phyloP scores from a whole-genome alignment of 2,888 invertebrate species.

The Limenitis camilla region DNA sequence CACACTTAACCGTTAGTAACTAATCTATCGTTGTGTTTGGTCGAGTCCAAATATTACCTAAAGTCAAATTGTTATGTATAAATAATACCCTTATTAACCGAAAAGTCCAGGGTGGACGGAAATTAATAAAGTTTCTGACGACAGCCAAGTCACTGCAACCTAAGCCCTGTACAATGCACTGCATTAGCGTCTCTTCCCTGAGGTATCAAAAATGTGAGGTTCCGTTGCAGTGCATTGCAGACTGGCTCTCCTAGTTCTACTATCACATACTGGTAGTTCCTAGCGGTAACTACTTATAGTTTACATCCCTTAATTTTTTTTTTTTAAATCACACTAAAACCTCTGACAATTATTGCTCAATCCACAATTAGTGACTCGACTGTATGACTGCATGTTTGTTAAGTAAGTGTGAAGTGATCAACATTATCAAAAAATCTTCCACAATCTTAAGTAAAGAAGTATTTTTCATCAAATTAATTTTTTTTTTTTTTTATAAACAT shows the following conservation, averaged over 20 bases:
- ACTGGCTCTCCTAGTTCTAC: slow-evolving; percentile 1
- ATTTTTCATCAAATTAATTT: too few relatives aligned
- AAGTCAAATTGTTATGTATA: not conserved
- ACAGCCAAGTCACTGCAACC: slow-evolving; percentile 14
- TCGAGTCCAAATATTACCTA: not conserved
- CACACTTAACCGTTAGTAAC: not conserved
- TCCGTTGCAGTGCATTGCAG: not conserved
- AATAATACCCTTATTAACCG: slow-evolving; percentile 3
- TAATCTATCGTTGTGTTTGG: not conserved
- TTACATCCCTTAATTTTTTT: not conserved
- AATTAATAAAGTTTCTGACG: slow-evolving; percentile 9
- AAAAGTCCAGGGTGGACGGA: slow-evolving; percentile 9
- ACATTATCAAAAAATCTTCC: too few relatives aligned
- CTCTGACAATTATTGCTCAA: too few relatives aligned
- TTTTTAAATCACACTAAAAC: not conserved
- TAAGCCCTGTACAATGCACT: not conserved
- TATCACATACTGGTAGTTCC: slow-evolving; percentile 12
- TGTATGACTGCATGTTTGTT: too few relatives aligned
- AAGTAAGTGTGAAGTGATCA: too few relatives aligned
- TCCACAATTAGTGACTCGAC: too few relatives aligned
- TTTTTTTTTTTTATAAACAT: too few relatives aligned
- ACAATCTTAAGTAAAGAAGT: too few relatives aligned
- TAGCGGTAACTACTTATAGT: not conserved
- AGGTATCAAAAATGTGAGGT: too few relatives aligned
- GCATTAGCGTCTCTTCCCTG: not conserved